Conservation (phyloP, 2,797 vertebrate genomes). For the Trichosurus vulpecula region DNA sequence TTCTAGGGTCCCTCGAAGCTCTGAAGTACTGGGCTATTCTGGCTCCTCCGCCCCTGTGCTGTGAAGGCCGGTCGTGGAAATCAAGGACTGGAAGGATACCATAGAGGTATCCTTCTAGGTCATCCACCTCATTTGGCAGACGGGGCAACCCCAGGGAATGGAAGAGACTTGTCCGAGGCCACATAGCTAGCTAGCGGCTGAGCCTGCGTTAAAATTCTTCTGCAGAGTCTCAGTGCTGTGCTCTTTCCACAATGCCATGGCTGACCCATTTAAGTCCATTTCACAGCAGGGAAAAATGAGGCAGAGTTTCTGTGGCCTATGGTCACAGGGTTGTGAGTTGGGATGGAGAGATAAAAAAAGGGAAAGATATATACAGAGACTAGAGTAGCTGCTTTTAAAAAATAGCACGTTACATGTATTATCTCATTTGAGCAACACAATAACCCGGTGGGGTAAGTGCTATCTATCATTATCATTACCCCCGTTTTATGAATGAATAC, state of each 20-base stretch:
- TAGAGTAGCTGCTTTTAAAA: neutral
- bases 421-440: neutral
- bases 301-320: neutral
- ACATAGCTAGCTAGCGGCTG: neutral
- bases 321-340: neutral
- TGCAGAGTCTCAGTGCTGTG: neutral
- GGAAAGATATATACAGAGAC: fast-evolving
- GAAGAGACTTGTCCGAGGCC: neutral
- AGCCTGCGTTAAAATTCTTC: neutral
- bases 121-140: neutral
- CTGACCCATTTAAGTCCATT: neutral
- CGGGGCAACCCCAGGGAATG: neutral
- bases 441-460: neutral
- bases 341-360: neutral
- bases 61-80: neutral
- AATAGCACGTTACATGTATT: neutral
- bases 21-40: neutral
- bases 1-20: neutral
- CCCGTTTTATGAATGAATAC: neutral
- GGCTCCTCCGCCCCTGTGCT: neutral
- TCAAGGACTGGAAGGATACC: neutral
- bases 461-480: neutral
- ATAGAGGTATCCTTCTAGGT: no score
- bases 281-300: neutral
- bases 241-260: neutral